A percentile compares a stretch with the other conserved stretches of the same genome.
Conservation (phyloP, 1,140 invertebrate species). For the Drosophila simulans region DNA sequence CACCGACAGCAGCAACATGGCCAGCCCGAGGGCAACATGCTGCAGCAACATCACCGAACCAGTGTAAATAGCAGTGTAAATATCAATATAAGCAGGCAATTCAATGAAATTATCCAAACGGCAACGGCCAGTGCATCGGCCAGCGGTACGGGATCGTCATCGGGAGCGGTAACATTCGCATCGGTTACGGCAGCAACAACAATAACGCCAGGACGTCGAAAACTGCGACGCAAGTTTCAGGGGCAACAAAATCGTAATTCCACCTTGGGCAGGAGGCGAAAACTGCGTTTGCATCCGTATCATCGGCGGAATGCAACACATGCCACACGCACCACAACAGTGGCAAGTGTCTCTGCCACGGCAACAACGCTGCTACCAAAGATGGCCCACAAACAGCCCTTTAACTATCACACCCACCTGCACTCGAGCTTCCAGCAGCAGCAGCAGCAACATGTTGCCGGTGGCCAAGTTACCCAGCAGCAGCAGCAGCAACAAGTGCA, state of each 20-base stretch:
- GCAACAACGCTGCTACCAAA: constrained; percentile 67
- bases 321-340: constrained; percentile 68
- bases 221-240: constrained; percentile 67
- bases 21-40: constrained; percentile 70
- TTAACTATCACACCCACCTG: constrained; percentile 54
- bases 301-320: constrained; percentile 65
- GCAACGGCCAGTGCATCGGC: constrained; percentile 42
- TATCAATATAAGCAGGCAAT: constrained; percentile 78
- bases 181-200: constrained; percentile 42
- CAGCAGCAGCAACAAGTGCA: constrained; percentile 63
- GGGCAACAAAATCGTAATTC: constrained; percentile 37
- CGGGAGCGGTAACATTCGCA: constrained; percentile 30
- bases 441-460: constrained; percentile 48
- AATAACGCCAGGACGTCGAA: constrained; percentile 53
- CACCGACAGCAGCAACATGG: constrained; percentile 53
- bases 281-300: constrained; percentile 58
- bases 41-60: constrained; percentile 67
- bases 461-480: constrained; percentile 39
- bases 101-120: constrained; percentile 81
- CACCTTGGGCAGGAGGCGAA: constrained; percentile 55
- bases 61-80: constrained; percentile 84
- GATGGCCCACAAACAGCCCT: constrained; percentile 64
- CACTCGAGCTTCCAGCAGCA: constrained; percentile 61
- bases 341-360: constrained; percentile 55
- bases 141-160: not conserved